These are phyloP conservation scores for Orientallactaga sibirica DNA, from an alignment of 2,797 vertebrate species.

Conservation along the genomic window DNA sequence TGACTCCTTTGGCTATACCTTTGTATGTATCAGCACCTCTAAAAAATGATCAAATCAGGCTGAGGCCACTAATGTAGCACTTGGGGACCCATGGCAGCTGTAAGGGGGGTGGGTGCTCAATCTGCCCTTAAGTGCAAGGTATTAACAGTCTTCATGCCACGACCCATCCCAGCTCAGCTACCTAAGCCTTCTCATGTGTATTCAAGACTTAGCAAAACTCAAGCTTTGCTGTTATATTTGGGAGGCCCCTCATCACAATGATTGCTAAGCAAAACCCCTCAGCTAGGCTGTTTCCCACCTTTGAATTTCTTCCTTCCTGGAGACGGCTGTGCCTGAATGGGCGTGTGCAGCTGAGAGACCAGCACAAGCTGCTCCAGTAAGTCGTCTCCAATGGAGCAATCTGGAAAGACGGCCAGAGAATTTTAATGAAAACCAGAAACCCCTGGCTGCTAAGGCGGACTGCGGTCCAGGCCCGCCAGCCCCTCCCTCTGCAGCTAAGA, in stretches of 20 bases:
- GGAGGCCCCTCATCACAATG: slow-evolving; percentile 3
- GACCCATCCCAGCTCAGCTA: not conserved
- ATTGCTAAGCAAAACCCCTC: slow-evolving; percentile 12
- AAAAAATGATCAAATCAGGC: not conserved
- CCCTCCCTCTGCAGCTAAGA: slow-evolving; percentile 68
- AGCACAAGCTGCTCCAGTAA: slow-evolving; percentile 25
- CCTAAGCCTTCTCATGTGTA: not conserved
- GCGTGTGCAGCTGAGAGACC: slow-evolving; percentile 45
- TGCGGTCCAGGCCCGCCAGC: slow-evolving; percentile 41
- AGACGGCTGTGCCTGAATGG: slow-evolving; percentile 43
- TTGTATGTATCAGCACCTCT: not conserved
- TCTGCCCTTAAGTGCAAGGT: not conserved
- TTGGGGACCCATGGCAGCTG: slow-evolving; percentile 7
- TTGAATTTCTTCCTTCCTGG: slow-evolving; percentile 52
- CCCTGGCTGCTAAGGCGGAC: slow-evolving; percentile 48
- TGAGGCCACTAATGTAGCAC: not conserved
- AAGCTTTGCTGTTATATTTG: slow-evolving; percentile 1
- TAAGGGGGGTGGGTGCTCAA: not conserved
- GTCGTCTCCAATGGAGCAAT: slow-evolving; percentile 62
- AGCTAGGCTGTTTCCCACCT: slow-evolving; percentile 2
- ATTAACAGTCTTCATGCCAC: not conserved
- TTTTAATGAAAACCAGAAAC: slow-evolving; percentile 86
- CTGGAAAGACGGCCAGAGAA: slow-evolving; percentile 78
- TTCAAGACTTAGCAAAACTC: slow-evolving; percentile 21
- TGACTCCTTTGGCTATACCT: not conserved